These are phyloP conservation scores for Hydrolagus colliei DNA, from an alignment of 2,797 vertebrate species.

Conservation along the genomic window DNA sequence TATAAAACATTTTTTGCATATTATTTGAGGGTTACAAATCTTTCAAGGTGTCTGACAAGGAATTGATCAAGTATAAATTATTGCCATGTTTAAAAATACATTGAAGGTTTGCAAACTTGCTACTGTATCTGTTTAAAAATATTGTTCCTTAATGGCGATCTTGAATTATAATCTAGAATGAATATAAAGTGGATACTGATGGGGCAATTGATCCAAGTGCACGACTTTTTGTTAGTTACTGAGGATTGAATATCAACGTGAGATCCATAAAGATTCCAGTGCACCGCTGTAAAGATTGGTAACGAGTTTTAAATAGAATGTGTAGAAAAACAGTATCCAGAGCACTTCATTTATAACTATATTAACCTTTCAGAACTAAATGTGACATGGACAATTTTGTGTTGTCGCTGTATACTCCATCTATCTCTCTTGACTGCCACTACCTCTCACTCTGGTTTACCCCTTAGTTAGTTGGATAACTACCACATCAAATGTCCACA, in stretches of 20 bases:
- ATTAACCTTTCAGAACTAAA: conserved; percentile 13
- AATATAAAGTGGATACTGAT: neutral
- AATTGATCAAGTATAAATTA: neutral
- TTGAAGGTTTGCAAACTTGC: neutral
- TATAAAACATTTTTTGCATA: neutral
- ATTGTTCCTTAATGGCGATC: neutral
- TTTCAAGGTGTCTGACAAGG: neutral
- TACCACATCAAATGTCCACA: too few species aligned
- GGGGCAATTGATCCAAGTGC: neutral
- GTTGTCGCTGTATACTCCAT: too few species aligned
- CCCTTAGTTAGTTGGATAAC: too few species aligned
- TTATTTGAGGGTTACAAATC: neutral
- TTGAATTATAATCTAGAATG: neutral
- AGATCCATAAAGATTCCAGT: neutral
- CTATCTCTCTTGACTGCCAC: too few species aligned
- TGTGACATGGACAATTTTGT: neutral
- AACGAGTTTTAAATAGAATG: conserved; percentile 20
- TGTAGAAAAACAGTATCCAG: neutral
- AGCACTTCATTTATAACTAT: neutral
- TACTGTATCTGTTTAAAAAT: neutral
- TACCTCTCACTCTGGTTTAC: too few species aligned
- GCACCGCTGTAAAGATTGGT: neutral
- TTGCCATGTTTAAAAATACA: neutral
- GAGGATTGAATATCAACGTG: conserved; percentile 14
- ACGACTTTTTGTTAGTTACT: conserved; percentile 5